Evolutionary conservation across 2,888 invertebrate species (phyloP).

Genomic region (Rotaria magnacalcarata): DNA sequence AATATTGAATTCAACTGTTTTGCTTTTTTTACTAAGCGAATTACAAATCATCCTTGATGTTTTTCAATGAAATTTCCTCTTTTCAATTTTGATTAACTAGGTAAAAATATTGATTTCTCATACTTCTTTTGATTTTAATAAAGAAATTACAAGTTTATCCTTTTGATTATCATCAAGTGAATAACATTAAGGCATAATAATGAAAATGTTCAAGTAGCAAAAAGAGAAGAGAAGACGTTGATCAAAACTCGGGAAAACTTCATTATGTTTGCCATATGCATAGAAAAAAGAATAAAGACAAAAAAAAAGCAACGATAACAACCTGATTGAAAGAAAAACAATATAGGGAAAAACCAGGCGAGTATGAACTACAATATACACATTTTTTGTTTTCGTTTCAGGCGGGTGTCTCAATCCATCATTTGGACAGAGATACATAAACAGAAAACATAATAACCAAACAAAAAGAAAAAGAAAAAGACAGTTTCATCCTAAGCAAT

Average conservation of each 20-base stretch:
- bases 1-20: too few relatives aligned
- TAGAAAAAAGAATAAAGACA: neutral
- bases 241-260: conserved; percentile 18
- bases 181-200: neutral
- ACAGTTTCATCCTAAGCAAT: neutral
- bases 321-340: neutral
- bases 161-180: neutral
- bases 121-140: too few relatives aligned
- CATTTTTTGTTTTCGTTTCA: neutral
- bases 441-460: neutral
- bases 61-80: too few relatives aligned
- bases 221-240: neutral
- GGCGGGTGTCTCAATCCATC: neutral
- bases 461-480: neutral
- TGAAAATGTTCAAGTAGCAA: neutral
- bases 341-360: neutral
- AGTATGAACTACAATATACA: conserved; percentile 14
- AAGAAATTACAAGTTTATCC: neutral
- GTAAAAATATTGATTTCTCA: too few relatives aligned
- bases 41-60: too few relatives aligned
- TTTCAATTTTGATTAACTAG: too few relatives aligned
- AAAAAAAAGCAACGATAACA: neutral
- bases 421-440: neutral
- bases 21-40: too few relatives aligned
- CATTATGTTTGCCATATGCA: conserved; percentile 16